These are phyloP conservation scores for Drosophila lacteicornis DNA, from an alignment of 1,140 invertebrate species.

Conservation along the genomic window DNA sequence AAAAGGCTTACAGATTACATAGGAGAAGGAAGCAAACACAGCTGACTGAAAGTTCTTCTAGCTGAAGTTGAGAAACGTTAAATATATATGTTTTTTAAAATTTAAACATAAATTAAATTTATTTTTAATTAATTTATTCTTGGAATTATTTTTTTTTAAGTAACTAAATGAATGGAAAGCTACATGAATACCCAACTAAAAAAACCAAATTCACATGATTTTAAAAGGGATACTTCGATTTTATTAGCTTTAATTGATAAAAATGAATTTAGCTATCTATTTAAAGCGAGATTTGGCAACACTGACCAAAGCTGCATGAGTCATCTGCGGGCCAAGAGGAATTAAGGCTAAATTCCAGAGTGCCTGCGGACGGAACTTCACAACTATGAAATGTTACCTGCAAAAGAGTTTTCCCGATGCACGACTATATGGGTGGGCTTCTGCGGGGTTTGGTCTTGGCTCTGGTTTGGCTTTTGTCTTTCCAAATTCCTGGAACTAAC, in stretches of 20 bases:
- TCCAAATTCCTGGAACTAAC: conserved; percentile 7
- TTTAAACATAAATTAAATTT: too few species aligned
- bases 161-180: neutral
- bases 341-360: conserved; percentile 2
- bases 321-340: conserved; percentile 6
- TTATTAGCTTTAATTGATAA: neutral
- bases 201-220: too few species aligned
- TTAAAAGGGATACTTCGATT: too few species aligned
- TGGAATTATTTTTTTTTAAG: neutral
- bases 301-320: conserved; percentile 9
- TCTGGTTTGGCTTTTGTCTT: neutral
- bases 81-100: too few species aligned
- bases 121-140: too few species aligned
- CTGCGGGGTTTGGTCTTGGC: neutral
- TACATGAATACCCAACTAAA: too few species aligned
- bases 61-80: too few species aligned
- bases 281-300: neutral
- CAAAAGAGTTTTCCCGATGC: neutral
- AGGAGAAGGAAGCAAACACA: too few species aligned
- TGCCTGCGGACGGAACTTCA: neutral
- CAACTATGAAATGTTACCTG: conserved; percentile 7
- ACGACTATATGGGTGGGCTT: conserved; percentile 1
- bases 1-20: too few species aligned
- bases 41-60: too few species aligned
- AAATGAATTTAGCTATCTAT: neutral